Base-by-base conservation (phyloP, 2,113 vertebrate species). In the Chaenogobius annularis region DNA sequence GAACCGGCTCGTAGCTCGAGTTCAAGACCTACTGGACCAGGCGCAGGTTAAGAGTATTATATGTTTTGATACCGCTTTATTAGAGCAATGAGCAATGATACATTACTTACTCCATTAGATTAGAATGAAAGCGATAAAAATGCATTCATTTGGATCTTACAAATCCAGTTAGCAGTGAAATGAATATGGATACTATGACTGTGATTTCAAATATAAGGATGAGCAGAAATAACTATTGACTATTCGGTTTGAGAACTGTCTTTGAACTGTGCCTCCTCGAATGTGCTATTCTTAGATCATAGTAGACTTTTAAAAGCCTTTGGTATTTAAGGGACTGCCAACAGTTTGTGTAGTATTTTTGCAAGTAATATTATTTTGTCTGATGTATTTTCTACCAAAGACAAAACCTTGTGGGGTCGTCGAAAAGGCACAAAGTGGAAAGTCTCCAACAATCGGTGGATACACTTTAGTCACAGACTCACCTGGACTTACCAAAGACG, bases 21-120 rank as follows among this genome's bases (percentile, higher is more conserved):
- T 96, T 47, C 94, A 95, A 85, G 90, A 93, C 88, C 93, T 95
- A 68, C 77, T 95, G 77, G 93, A 94, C 80, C 92, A 91, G 47
- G 88, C 94, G 80, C 94, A 96, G 95, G 96, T 96, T 75, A 76
- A 54, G 55, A 26, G 19, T 54, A 20, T 54, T 54, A 54, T 54
- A n/a, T 54, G 8, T 54, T 54, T 54, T 54, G 50, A 54, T 54
- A 52, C 17, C n/a, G 19, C 17, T 52, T 52, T 52, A n/a, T 9
- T 48, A 6, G 47, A 48, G 47, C 47, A 48, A 14, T 17, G 12
- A 47, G 46, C 13, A 47, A 3, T 14, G 47, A 48, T 17, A 48
- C 47, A 17, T 50, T 5, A 2, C n/a, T 9, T 50, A 50, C 47
- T 10, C n/a, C 8, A 20, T 54, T 20, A n/a, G 19, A 20, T 19